Evolutionary conservation across 2,888 invertebrate genomes (phyloP).

Genomic region (Asteroscopus sphinx): DNA sequence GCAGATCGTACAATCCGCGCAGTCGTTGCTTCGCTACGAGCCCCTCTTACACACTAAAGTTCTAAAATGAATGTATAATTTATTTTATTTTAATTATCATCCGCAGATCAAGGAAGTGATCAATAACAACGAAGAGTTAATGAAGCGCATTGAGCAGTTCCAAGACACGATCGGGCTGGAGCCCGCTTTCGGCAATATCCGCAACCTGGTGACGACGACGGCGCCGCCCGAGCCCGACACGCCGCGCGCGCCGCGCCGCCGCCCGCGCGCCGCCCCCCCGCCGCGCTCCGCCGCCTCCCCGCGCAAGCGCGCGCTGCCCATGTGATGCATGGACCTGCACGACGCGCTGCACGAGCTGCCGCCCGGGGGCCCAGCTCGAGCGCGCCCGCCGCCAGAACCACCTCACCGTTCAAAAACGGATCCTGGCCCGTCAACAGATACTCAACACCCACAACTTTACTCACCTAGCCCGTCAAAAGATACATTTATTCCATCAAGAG

Average conservation of each 20-base stretch:
- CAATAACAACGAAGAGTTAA: slow-evolving; percentile 81
- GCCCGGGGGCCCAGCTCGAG: no score
- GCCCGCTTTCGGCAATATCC: slow-evolving; percentile 76
- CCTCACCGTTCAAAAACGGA: no score
- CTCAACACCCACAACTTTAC: no score
- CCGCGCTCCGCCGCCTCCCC: slow-evolving; percentile 51
- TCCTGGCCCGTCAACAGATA: background rate
- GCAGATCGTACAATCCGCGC: no score
- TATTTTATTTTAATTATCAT: no score
- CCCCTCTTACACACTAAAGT: no score
- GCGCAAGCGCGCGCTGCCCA: slow-evolving; percentile 67
- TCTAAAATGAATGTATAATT: no score
- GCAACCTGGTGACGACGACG: slow-evolving; percentile 81
- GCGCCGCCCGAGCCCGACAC: slow-evolving; percentile 83
- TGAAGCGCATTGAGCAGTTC: slow-evolving; percentile 77
- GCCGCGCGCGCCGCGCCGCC: slow-evolving; percentile 67
- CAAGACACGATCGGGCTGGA: slow-evolving; percentile 77
- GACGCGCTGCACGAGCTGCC: no score
- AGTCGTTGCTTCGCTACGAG: no score
- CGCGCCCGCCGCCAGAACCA: no score
- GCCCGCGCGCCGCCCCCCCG: slow-evolving; percentile 31
- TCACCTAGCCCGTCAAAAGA: background rate
- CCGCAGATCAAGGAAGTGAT: slow-evolving; percentile 82
- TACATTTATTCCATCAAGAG: background rate
- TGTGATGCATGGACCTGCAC: slow-evolving; percentile 50